phyloP scores from a whole-genome alignment of 2,797 vertebrate genomes.

The Euphonia xanthogaster region DNA sequence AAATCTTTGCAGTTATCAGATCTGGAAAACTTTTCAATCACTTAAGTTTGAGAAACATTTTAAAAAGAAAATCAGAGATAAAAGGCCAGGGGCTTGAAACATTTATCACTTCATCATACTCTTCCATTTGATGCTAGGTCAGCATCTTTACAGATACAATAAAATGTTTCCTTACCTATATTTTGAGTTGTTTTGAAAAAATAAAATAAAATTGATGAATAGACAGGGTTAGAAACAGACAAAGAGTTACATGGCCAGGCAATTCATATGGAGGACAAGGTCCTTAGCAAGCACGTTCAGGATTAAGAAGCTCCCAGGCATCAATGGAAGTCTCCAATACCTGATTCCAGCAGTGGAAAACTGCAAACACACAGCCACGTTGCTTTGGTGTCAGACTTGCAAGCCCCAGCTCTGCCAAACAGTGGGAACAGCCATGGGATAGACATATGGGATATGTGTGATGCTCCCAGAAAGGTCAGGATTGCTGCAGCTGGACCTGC shows the following conservation, averaged over 20 bases:
- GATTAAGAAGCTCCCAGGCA: background rate
- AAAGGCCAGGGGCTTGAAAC: constrained; percentile 50
- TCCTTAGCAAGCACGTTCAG: background rate
- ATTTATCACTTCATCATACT: constrained; percentile 57
- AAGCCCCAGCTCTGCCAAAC: background rate
- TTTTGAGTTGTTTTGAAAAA: background rate
- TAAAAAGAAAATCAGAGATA: background rate
- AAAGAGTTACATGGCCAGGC: background rate
- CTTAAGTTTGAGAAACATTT: constrained; percentile 37
- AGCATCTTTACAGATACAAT: constrained; percentile 26
- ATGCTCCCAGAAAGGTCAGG: background rate
- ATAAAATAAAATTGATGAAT: background rate
- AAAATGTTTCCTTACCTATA: background rate
- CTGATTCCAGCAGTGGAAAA: background rate
- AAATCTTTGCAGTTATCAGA: constrained; percentile 68
- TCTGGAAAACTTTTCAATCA: constrained; percentile 66
- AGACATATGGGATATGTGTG: rapidly evolving
- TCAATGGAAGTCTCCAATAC: background rate
- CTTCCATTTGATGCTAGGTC: constrained; percentile 26
- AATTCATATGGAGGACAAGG: background rate
- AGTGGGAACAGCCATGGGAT: rapidly evolving
- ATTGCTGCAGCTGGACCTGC: background rate
- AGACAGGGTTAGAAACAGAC: background rate
- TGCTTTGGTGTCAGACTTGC: background rate
- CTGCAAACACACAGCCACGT: rapidly evolving